phyloP scores from a whole-genome alignment of 1,140 invertebrate species.

The Plodia interpunctella region DNA sequence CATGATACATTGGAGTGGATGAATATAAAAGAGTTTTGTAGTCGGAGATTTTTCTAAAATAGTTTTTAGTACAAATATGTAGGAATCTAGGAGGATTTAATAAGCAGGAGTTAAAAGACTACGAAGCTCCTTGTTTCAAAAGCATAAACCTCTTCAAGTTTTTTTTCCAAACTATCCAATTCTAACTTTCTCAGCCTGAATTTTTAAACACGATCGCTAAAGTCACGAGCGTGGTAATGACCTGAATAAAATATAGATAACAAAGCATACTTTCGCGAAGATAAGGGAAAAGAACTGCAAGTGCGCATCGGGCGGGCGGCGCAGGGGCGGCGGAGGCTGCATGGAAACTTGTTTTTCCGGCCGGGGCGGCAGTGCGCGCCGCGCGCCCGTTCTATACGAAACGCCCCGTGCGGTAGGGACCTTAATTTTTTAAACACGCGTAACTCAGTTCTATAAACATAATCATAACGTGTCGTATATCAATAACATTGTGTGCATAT shows the following conservation, averaged over 20 bases:
- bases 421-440: neutral
- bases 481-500: slow-evolving; percentile 1
- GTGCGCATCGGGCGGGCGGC: slow-evolving; percentile 48
- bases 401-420: slow-evolving; percentile 33
- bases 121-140: no score
- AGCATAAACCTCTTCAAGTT: no score
- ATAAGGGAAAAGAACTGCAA: slow-evolving; percentile 51
- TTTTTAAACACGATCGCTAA: neutral
- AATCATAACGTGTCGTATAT: neutral
- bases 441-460: neutral
- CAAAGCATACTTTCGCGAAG: slow-evolving; percentile 44
- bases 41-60: neutral
- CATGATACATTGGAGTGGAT: neutral
- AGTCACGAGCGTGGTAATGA: slow-evolving; percentile 13
- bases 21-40: no score
- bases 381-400: slow-evolving; percentile 38
- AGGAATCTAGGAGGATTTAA: no score
- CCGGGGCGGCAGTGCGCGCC: slow-evolving; percentile 60
- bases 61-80: no score
- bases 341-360: slow-evolving; percentile 42
- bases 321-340: slow-evolving; percentile 54
- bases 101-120: no score
- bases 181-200: neutral
- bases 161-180: neutral
- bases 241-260: slow-evolving; percentile 22